Evolutionary conservation across 2,888 invertebrate species (phyloP).

Genomic region (Oxycera nigricornis): DNA sequence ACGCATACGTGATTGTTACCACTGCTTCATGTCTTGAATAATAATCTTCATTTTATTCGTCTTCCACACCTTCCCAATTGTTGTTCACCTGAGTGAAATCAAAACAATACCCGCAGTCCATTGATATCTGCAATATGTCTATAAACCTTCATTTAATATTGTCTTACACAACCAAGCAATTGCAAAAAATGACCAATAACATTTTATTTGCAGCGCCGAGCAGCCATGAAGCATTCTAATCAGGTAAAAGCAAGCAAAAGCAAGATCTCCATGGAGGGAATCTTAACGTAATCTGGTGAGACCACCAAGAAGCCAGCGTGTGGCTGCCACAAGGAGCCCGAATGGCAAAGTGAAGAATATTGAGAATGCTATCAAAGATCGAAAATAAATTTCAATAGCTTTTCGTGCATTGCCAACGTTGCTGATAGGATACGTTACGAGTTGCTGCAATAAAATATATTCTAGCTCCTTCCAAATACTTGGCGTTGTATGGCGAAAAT

Average conservation of each 20-base stretch:
- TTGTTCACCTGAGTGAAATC: background rate
- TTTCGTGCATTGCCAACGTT: background rate
- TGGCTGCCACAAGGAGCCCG: background rate
- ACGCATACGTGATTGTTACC: no score
- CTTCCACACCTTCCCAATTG: background rate
- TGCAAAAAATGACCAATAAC: slow-evolving; percentile 8
- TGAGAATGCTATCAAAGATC: slow-evolving; percentile 17
- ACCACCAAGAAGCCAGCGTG: background rate
- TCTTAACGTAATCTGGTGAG: slow-evolving; percentile 11
- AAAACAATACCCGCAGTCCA: background rate
- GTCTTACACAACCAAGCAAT: background rate
- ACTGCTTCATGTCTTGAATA: slow-evolving; percentile 9
- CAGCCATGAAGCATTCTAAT: slow-evolving; percentile 6
- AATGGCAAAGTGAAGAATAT: slow-evolving; percentile 2
- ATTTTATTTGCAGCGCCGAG: slow-evolving; percentile 6
- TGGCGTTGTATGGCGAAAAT: background rate
- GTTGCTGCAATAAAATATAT: background rate
- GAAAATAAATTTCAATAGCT: background rate
- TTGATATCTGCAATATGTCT: slow-evolving; percentile 18
- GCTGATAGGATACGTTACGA: background rate
- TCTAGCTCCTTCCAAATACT: background rate
- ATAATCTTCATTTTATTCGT: background rate
- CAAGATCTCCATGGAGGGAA: background rate
- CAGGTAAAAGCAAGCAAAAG: background rate
- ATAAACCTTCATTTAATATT: background rate